phyloP scores from a whole-genome alignment of 2,113 vertebrate genomes.

The Pollachius pollachius region DNA sequence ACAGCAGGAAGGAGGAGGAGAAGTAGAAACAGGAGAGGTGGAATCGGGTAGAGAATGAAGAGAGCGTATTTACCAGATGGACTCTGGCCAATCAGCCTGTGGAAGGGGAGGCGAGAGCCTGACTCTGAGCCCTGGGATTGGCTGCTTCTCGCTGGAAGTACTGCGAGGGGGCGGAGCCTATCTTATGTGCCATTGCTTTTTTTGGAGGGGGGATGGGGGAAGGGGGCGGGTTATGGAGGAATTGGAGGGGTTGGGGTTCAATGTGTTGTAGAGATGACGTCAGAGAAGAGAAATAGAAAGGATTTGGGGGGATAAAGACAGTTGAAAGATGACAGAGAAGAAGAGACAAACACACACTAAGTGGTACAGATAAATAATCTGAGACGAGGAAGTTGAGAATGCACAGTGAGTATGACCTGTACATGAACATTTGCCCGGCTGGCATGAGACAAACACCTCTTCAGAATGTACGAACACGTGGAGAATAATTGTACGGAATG shows the following conservation, averaged over 20 bases:
- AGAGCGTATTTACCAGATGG: conserved; percentile 72
- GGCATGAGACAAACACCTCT: not conserved
- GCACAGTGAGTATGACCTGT: conserved; percentile 22
- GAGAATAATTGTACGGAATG: too few species aligned
- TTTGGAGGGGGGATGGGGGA: conserved; percentile 32
- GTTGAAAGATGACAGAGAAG: conserved; percentile 25
- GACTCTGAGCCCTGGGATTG: conserved; percentile 70
- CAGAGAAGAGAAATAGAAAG: too few species aligned
- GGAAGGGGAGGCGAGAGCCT: conserved; percentile 71
- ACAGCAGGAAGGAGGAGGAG: conserved; percentile 10
- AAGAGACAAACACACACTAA: conserved; percentile 30
- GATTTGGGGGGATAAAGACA: conserved; percentile 36
- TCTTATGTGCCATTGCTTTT: conserved; percentile 67
- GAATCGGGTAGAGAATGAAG: conserved; percentile 36
- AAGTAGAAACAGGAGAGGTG: conserved; percentile 1
- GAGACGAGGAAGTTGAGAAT: conserved; percentile 22
- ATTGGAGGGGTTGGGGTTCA: conserved; percentile 27
- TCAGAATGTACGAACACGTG: not conserved
- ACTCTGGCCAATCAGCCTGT: conserved; percentile 69
- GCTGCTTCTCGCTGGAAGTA: conserved; percentile 77
- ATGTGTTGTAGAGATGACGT: too few species aligned
- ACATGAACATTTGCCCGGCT: conserved; percentile 8
- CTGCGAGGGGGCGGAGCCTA: conserved; percentile 73
- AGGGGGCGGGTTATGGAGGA: conserved; percentile 41
- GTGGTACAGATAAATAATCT: conserved; percentile 38